Evolutionary conservation across 2,113 vertebrate species (phyloP).

Genomic region (Genyomyrus donnyi): DNA sequence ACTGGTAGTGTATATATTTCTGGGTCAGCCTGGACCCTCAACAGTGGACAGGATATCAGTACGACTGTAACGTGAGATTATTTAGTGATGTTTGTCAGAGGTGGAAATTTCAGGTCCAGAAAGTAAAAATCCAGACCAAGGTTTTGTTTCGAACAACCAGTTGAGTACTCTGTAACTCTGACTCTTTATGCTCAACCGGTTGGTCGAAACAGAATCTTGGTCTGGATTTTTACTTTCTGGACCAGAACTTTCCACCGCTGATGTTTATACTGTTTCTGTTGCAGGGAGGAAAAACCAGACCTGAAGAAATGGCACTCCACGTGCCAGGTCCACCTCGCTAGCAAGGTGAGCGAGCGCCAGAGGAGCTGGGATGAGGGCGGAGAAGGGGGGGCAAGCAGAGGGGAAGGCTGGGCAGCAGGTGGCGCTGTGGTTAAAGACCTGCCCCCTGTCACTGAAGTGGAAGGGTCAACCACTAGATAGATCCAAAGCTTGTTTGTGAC

Average conservation of each 20-base stretch:
- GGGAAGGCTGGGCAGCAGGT: not conserved
- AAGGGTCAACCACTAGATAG: not conserved
- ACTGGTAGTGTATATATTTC: not conserved
- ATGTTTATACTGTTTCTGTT: not conserved
- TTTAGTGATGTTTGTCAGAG: not conserved
- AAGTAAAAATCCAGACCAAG: too few relatives aligned
- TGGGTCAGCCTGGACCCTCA: not conserved
- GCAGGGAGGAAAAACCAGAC: not conserved
- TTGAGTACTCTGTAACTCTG: too few relatives aligned
- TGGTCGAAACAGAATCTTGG: too few relatives aligned
- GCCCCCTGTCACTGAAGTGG: not conserved
- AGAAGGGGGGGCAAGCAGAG: not conserved
- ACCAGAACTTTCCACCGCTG: too few relatives aligned
- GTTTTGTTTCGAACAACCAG: too few relatives aligned
- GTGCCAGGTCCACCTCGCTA: not conserved
- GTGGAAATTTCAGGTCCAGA: too few relatives aligned
- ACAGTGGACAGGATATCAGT: not conserved
- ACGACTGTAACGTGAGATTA: not conserved
- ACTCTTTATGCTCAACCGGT: too few relatives aligned
- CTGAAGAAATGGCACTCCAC: not conserved
- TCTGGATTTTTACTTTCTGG: too few relatives aligned
- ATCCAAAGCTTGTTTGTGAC: not conserved
- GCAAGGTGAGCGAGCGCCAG: not conserved
- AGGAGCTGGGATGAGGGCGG: not conserved
- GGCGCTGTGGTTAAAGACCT: not conserved